Evolutionary conservation across 37 sponge, comb jelly and placozoan genomes (phyloP), one percentile per base, ranked within the genome.

Genomic region (Theonella swinhoei): DNA sequence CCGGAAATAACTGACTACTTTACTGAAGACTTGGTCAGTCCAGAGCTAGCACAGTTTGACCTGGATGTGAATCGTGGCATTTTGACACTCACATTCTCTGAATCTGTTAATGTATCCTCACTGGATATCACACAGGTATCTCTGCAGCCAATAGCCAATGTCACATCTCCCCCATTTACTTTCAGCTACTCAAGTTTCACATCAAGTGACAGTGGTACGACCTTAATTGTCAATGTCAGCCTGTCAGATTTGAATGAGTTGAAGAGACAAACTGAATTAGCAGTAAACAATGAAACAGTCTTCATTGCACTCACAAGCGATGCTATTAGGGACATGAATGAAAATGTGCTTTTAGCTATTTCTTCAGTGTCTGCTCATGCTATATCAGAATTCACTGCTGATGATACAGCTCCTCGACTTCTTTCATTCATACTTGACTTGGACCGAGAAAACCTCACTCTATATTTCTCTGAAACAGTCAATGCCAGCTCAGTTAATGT

Each of bases 381-480:
- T 35, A 87, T 88, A 24, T 26, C 73, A 22, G 22, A 2, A 0
- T 96, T 80, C 80, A 83, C 58, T 37, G 22, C 70, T 33, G 97
- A 96, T 40, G 81, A 40, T 0, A 89, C 88, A 24, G n/a, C 26
- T 20, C 97, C 97, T 2, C 39, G 24, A 24, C 83, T 96, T 26
- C 30, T 74, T 4, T 77, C 80, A n/a, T 94, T 94, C 68, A 60
- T 32, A 5, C 43, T 96, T 11, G 88, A 96, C 47, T 30, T 94
- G 37, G 75, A 88, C 63, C 42, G 32, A 28, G 90, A 80, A 67
- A 78, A 31, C 17, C 24, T 96, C 23, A 42, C 59, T 19, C 82
- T 95, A 1, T 85, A 76, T 24, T 96, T 96, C 80, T 83, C 91
- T 73, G 96, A 96, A 74, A 90, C 94, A n/a, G 94, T 96, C 64